Evolutionary conservation across 2,888 invertebrate genomes (phyloP), one percentile per base, ranked within the genome.

Genomic region (Icerya purchasi): DNA sequence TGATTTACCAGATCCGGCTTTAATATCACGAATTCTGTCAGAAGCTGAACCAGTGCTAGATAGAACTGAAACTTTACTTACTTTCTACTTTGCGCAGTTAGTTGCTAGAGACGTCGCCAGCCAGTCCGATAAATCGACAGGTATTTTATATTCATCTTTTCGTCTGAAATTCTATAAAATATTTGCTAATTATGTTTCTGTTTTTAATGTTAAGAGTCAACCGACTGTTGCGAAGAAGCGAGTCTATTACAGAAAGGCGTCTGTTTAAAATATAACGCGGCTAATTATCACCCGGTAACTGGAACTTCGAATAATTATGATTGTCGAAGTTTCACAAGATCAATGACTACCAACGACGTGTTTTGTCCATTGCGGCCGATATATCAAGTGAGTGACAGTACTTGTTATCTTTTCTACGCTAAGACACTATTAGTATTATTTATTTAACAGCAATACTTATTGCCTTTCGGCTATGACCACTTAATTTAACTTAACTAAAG

Each of bases 301-400:
- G 36, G 5, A 8, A 8, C 36, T 8, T 5, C 36, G 14, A 36
- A 14, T 36, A 8, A 5, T 14, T 8, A 5, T 5, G 36, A 5
- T 36, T 57, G 57, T 23, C 18, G 1, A 1, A 50, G 50, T 21
- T 51, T 51, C 1, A 49, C 23, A 8, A 21, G 57, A 50, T 57
- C 57, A 50, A 23, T 22, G 23, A 57, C 57, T 2, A 51, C 57
- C 1, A 14, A 10, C 3, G 51, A 23, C 10, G 23, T 14, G 5
- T 19, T 22, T 50, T 57, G 57, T 51, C 50, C 57, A 19, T 20
- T 51, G n/a, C 24, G 24, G 50, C 57, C 57, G 21, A 50, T 57
- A n/a, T 50, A 50, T 23, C 57, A 57, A 50, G 57, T 57, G 50
- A 22, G 14, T 49, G 8, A 49, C 52, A 52, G 8, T n/a, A 3